These are phyloP conservation scores for Pipistrellus pipistrellus DNA, from an alignment of 2,797 vertebrate species.

Conservation along the genomic window DNA sequence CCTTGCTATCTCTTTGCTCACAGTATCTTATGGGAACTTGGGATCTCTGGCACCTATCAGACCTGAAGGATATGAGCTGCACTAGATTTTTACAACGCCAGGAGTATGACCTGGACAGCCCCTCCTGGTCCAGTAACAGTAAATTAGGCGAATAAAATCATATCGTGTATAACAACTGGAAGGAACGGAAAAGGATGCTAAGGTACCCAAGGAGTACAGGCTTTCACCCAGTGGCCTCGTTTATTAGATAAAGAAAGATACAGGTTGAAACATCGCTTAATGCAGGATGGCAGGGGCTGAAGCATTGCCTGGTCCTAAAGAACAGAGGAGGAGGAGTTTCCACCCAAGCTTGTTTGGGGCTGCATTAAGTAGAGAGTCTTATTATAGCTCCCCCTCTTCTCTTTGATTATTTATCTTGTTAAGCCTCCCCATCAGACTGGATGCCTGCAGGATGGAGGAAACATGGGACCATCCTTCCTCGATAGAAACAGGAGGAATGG, in stretches of 20 bases:
- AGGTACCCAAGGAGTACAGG: neutral
- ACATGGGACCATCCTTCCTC: neutral
- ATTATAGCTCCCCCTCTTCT: neutral
- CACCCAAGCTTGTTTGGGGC: neutral
- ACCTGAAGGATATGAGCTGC: neutral
- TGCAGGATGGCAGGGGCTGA: constrained; percentile 41
- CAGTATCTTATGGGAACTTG: neutral
- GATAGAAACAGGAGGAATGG: neutral
- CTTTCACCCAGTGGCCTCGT: neutral
- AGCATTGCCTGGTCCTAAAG: neutral
- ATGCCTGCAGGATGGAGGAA: neutral
- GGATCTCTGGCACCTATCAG: neutral
- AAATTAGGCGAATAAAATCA: neutral
- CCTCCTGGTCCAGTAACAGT: neutral
- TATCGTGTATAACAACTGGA: neutral
- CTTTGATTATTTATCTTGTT: neutral
- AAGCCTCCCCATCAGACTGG: neutral
- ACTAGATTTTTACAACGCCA: neutral
- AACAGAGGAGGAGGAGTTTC: constrained; percentile 22
- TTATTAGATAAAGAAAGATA: constrained; percentile 60
- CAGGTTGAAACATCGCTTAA: constrained; percentile 39
- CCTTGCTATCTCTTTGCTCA: constrained; percentile 9
- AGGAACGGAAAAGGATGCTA: neutral
- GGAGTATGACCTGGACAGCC: neutral
- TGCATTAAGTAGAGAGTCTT: neutral